These are phyloP conservation scores for Melanotaenia pygmaea DNA, from an alignment of 2,797 vertebrate genomes.

Conservation along the genomic window DNA sequence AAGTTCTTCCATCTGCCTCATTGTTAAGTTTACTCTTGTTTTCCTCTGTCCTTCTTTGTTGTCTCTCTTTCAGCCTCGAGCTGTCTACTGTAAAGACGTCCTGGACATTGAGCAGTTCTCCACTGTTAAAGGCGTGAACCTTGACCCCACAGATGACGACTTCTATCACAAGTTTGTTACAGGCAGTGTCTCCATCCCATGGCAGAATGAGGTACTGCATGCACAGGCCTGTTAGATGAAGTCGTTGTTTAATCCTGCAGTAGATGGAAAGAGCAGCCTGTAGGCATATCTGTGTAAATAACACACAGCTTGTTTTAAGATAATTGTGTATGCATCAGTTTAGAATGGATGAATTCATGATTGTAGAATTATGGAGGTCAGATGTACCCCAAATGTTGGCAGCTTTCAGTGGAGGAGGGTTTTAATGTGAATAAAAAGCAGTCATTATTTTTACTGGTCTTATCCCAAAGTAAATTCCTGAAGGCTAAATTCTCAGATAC, in stretches of 20 bases:
- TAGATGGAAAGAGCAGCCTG: conserved; percentile 11
- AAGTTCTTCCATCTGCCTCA: background rate
- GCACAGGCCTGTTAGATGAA: conserved; percentile 43
- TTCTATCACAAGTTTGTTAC: conserved; percentile 93
- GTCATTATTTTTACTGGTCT: background rate
- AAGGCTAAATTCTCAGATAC: background rate
- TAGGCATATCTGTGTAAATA: conserved; percentile 3
- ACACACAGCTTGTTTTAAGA: background rate
- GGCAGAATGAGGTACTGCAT: conserved; percentile 92
- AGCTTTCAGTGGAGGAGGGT: background rate
- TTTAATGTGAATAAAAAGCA: background rate
- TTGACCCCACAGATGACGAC: conserved; percentile 88
- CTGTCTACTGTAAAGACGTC: conserved; percentile 92
- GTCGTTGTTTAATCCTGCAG: conserved; percentile 51
- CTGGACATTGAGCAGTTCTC: conserved; percentile 93
- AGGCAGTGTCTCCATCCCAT: conserved; percentile 93
- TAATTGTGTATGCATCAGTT: background rate
- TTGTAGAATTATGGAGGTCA: background rate
- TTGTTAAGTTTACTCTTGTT: background rate
- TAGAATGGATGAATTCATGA: background rate
- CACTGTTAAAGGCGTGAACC: conserved; percentile 90
- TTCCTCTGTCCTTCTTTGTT: background rate
- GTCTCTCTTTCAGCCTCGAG: conserved; percentile 82
- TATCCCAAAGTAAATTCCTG: background rate
- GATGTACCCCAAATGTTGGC: background rate